phyloP scores from a whole-genome alignment of 2,888 invertebrate species.

The Mythimna impura region DNA sequence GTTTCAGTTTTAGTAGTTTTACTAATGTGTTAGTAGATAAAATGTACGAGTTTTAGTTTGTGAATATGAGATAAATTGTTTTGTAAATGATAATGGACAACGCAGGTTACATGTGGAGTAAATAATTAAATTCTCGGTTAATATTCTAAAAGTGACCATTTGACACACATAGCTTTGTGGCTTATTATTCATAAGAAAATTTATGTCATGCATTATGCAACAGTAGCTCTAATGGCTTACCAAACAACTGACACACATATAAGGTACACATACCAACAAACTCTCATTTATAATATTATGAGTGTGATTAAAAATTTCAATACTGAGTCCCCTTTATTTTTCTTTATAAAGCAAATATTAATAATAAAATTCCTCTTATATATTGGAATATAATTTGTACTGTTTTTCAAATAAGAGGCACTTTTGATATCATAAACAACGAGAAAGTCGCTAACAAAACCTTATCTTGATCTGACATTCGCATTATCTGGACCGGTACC shows the following conservation, averaged over 20 bases:
- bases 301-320: too few species aligned
- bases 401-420: too few species aligned
- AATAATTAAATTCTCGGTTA: not conserved
- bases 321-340: too few species aligned
- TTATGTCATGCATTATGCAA: conserved; percentile 11
- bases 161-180: not conserved
- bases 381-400: too few species aligned
- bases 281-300: too few species aligned
- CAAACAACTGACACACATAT: too few species aligned
- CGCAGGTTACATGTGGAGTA: not conserved
- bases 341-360: too few species aligned
- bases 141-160: not conserved
- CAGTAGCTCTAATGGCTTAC: too few species aligned
- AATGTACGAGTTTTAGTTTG: conserved; percentile 11
- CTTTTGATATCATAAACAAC: too few species aligned
- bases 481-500: conserved; percentile 10
- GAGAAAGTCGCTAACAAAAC: not conserved
- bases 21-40: conserved; percentile 26
- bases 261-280: too few species aligned
- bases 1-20: conserved; percentile 14
- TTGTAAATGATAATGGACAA: conserved; percentile 1
- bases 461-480: conserved; percentile 9
- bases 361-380: too few species aligned
- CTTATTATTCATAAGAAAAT: not conserved
- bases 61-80: not conserved